Base-by-base conservation (phyloP, 2,797 vertebrate species). In the Tapera naevia region DNA sequence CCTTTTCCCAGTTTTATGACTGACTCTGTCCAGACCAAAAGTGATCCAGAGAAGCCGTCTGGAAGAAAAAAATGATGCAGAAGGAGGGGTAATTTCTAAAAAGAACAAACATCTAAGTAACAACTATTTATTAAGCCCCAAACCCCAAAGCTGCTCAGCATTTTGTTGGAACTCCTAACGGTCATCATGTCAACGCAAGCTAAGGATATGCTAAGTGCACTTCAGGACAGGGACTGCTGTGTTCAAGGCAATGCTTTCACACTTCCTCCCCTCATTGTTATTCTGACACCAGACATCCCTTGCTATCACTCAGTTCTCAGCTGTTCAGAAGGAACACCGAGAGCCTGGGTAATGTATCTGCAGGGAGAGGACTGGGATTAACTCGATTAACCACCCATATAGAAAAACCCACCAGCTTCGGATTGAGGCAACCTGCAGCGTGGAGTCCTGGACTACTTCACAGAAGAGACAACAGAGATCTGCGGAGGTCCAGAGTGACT, bases 21-120 rank as follows among this genome's bases (percentile, higher is more conserved):
- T 88, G 85, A 76, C 76, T 74, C 92, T n/a, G 81, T 79, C 60
- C 92, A 91, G 89, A 89, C 58, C 39, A 35, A 80, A 74, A 86
- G 80, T 76, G 73, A 89, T n/a, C 82, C 6, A 4, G 74, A 95
- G 94, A 81, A 73, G 53, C 61, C 43, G 57, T 86, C 37, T 65
- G 62, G 72, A 53, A 95, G 71, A 94, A 85, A 32, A 96, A 95
- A 96, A 92, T 19, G 89, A 80, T 2, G 37, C 76, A 81, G 37
- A n/a, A 89, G 58, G 4, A 45, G 74, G 21, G 33, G 23, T 3
- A 21, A 39, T 70, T 83, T 69, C 39, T 56, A 71, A 51, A 43
- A 41, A 83, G 64, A 74, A n/a, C 53, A 61, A 76, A 58, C 48
- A 43, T 13, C 10, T 21, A 81, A n/a, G 33, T 69, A 66, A 58